A percentile compares a stretch with the other conserved stretches of the same genome.
phyloP scores from a whole-genome alignment of 2,888 invertebrate genomes.

The Drosophila subquinaria region DNA sequence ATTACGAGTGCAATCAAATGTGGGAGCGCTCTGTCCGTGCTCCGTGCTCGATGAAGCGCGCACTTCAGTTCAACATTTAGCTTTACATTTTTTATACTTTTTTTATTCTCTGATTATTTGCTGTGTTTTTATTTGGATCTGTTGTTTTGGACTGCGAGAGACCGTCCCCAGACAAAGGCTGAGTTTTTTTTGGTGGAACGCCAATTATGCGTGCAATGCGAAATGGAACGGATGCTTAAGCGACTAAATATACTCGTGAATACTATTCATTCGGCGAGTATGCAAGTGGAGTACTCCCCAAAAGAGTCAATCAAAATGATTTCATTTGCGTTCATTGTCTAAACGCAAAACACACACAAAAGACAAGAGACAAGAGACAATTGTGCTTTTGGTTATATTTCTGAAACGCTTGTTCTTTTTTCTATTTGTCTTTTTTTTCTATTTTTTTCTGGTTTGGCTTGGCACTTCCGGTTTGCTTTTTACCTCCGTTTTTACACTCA shows the following conservation, averaged over 20 bases:
- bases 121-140: neutral
- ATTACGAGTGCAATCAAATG: constrained; percentile 72
- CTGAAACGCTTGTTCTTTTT: constrained; percentile 44
- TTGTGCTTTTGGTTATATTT: constrained; percentile 53
- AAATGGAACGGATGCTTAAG: constrained; percentile 74
- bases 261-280: constrained; percentile 10
- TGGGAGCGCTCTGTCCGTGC: constrained; percentile 56
- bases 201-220: constrained; percentile 81
- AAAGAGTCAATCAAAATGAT: constrained; percentile 67
- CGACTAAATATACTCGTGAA: constrained; percentile 67
- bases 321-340: constrained; percentile 41
- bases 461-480: constrained; percentile 74
- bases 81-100: neutral
- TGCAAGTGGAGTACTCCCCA: constrained; percentile 21
- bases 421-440: neutral
- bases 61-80: constrained; percentile 34
- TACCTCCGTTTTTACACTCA: constrained; percentile 36
- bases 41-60: constrained; percentile 71
- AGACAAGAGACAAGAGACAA: constrained; percentile 58
- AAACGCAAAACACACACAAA: constrained; percentile 50
- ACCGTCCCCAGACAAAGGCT: constrained; percentile 50
- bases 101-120: neutral
- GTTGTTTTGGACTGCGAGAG: constrained; percentile 11
- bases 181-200: constrained; percentile 61
- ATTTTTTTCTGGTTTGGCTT: constrained; percentile 42